Conservation (phyloP, 2,888 invertebrate species). For the Brachypalpus laphriformis region DNA sequence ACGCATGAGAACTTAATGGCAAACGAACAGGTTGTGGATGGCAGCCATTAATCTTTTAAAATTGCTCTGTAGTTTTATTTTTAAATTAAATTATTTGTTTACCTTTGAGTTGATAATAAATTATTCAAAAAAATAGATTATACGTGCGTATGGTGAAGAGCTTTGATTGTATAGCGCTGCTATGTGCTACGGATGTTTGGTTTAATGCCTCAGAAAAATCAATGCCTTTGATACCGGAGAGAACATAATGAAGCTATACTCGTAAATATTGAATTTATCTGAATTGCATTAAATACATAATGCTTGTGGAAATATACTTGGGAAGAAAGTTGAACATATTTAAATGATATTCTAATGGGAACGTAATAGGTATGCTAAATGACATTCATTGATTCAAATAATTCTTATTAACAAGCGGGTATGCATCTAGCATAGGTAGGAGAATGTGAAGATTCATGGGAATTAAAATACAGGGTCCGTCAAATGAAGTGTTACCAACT, state of each 20-base stretch:
- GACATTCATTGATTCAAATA: too few relatives aligned
- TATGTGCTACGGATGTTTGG: too few relatives aligned
- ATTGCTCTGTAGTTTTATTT: slow-evolving; percentile 42
- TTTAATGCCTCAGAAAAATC: too few relatives aligned
- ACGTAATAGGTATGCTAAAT: too few relatives aligned
- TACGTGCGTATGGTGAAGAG: background rate
- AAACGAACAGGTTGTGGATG: slow-evolving; percentile 51
- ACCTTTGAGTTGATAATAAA: slow-evolving; percentile 41
- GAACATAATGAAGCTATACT: background rate
- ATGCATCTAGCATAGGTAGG: too few relatives aligned
- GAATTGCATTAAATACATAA: background rate
- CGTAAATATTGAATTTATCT: background rate
- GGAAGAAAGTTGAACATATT: background rate
- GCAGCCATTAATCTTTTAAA: slow-evolving; percentile 52
- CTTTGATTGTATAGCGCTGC: background rate
- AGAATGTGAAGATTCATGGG: too few relatives aligned
- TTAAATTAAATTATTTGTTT: slow-evolving; percentile 58
- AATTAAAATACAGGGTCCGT: too few relatives aligned
- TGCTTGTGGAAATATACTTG: background rate
- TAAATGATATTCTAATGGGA: too few relatives aligned
- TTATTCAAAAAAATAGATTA: slow-evolving; percentile 32
- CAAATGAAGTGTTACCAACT: too few relatives aligned
- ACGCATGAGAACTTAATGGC: slow-evolving; percentile 57
- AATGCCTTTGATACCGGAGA: background rate
- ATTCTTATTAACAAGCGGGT: too few relatives aligned